Base-by-base conservation (phyloP, 2,888 invertebrate genomes). In the Yponomeuta evonymella region DNA sequence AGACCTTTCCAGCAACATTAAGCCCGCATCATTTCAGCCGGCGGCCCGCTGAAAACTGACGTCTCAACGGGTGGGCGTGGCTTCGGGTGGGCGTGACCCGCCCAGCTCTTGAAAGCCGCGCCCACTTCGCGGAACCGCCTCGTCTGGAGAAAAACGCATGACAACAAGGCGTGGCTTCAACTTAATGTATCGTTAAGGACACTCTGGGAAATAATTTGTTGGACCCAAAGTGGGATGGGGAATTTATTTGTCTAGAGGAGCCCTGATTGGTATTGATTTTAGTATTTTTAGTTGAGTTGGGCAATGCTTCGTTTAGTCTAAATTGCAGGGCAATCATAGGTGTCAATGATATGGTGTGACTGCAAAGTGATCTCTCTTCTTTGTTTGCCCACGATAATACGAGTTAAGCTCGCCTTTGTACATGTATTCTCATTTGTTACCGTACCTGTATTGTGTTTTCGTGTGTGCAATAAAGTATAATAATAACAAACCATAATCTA, bases 151-250 rank as follows among this genome's bases (percentile, higher is more conserved):
- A 89, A 89, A 89, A 86, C 84, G 72, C 74, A 79, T 88, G 89
- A 87, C 90, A 90, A 86, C 86, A 88, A 85, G 92, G 92, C 81
- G 92, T 84, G 71, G 79, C 77, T 70, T 73, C 8, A 33, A 73
- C 70, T 80, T 88, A 82, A 89, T 90, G 87, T 86, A 88, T 89
- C 84, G 89, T 86, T 89, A 88, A 89, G 88, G 86, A 90, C 83
- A 90, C 87, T 91, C 90, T 89, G 88, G 87, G 89, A 90, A 90
- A 88, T 90, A 89, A 90, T 90, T 91, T 90, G 91, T 90, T 87
- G 84, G 83, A 83, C 83, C 87, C 87, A 81, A 89, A 85, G 78
- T 80, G 15, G 83, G 84, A 85, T 87, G 83, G 86, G 81, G 85
- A 87, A 86, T 88, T 81, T 88, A 86, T 88, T 82, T 72, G 75